A percentile compares a stretch with the other conserved stretches of the same genome.
These are phyloP conservation scores for Solea senegalensis DNA, from an alignment of 2,113 vertebrate species.

Conservation along the genomic window DNA sequence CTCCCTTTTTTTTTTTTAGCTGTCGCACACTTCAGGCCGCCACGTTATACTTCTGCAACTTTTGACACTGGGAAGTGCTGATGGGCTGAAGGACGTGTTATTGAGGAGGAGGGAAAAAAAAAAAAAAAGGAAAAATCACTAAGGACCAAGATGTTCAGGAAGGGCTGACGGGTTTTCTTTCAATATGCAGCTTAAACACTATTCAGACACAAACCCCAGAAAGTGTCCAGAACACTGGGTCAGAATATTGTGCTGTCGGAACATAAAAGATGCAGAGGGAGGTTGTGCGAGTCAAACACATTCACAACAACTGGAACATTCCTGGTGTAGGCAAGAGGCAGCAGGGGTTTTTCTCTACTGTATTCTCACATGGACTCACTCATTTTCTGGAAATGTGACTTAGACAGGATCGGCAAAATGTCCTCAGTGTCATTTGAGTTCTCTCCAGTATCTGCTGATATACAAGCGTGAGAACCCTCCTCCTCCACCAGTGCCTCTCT, in stretches of 20 bases:
- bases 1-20: slow-evolving; percentile 13
- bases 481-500: neutral
- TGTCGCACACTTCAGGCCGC: slow-evolving; percentile 18
- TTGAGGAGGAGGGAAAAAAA: too few species aligned
- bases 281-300: neutral
- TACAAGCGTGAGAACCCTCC: neutral
- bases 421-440: neutral
- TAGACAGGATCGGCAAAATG: neutral
- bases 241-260: too few species aligned
- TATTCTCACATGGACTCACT: neutral
- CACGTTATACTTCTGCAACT: neutral
- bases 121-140: too few species aligned
- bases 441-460: neutral
- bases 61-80: neutral
- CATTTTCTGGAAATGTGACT: neutral
- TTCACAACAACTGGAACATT: neutral
- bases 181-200: too few species aligned
- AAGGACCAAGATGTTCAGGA: too few species aligned
- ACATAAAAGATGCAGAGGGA: neutral
- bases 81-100: neutral
- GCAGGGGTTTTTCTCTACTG: neutral
- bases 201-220: too few species aligned
- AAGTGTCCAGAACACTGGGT: too few species aligned
- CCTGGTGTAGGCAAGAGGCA: neutral
- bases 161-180: too few species aligned